Percentiles rank a stretch among this genome's conserved stretches.
phyloP scores from a whole-genome alignment of 2,113 vertebrate species.

The Eurypyga helias region DNA sequence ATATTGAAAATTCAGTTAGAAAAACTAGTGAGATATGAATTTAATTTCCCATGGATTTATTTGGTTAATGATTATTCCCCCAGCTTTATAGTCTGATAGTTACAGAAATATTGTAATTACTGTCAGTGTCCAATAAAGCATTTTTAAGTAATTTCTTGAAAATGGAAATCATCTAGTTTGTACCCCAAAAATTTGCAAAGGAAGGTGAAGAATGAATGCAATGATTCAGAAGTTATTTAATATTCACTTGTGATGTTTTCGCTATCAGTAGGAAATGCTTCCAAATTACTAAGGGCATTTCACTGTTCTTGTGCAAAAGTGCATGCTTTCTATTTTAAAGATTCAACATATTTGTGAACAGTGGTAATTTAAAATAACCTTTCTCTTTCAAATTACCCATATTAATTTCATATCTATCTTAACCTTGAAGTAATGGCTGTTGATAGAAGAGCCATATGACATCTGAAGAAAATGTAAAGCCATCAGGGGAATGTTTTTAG shows the following conservation, averaged over 20 bases:
- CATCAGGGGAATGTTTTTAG: not conserved
- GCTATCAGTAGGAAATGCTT: not conserved
- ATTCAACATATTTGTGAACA: not conserved
- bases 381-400: constrained; percentile 13
- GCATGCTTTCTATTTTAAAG: not conserved
- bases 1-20: not conserved
- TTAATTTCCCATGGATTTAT: not conserved
- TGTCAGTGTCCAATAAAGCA: not conserved
- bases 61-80: not conserved
- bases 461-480: not conserved
- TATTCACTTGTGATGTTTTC: not conserved
- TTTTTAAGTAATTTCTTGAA: not conserved
- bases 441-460: not conserved
- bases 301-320: not conserved
- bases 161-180: not conserved
- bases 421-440: not conserved
- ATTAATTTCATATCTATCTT: not conserved
- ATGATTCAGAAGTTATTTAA: not conserved
- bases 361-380: not conserved
- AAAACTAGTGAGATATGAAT: not conserved
- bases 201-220: not conserved
- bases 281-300: not conserved
- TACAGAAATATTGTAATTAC: not conserved
- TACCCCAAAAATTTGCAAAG: not conserved
- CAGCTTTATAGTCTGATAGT: not conserved